Conservation (phyloP, 1,140 invertebrate species). For the Holotrichia oblita region DNA sequence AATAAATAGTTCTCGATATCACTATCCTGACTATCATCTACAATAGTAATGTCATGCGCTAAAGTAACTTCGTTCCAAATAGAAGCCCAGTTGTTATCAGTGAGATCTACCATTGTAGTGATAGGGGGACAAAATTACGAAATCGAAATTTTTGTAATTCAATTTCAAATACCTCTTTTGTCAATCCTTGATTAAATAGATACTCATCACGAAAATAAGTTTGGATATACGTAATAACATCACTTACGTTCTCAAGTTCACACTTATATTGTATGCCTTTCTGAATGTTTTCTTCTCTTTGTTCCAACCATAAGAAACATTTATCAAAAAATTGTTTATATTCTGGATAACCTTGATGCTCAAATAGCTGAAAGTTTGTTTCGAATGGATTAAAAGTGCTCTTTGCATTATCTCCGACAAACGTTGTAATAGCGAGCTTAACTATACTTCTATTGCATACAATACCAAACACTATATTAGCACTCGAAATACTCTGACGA, state of each 20-base stretch:
- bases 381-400: not conserved
- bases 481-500: not conserved
- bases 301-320: no score
- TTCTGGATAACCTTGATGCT: not conserved
- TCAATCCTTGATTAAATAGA: not conserved
- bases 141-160: not conserved
- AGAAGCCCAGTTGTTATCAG: not conserved
- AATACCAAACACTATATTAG: not conserved
- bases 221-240: not conserved
- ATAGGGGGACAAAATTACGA: not conserved
- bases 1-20: not conserved
- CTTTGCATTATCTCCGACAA: not conserved
- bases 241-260: not conserved
- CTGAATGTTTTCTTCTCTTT: not conserved
- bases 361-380: not conserved
- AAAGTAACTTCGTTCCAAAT: not conserved
- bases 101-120: not conserved
- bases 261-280: not conserved
- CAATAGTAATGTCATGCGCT: not conserved
- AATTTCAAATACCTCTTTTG: no score
- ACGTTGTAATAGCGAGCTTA: not conserved
- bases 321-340: not conserved
- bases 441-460: not conserved
- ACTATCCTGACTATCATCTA: not conserved
- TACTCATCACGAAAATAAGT: not conserved